These are phyloP conservation scores for Peromyscus leucopus DNA, from an alignment of 2,113 vertebrate genomes.

Conservation along the genomic window DNA sequence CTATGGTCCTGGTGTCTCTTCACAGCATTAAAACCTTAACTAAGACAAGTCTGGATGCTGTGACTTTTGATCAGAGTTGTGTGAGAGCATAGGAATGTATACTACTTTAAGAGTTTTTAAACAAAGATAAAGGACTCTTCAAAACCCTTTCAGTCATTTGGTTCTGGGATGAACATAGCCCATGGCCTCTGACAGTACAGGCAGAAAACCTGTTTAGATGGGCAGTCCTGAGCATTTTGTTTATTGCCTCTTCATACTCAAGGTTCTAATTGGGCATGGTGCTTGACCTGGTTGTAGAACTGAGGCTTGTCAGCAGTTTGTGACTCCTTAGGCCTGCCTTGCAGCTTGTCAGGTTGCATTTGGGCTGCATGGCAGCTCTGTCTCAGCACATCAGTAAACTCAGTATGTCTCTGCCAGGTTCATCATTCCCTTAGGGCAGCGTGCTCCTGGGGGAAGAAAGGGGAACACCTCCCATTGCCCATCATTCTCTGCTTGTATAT, in stretches of 20 bases:
- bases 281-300: constrained; percentile 69
- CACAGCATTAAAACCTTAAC: background rate
- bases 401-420: constrained; percentile 50
- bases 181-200: background rate
- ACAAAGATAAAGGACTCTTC: background rate
- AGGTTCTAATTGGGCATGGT: constrained; percentile 17
- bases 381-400: constrained; percentile 64
- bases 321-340: constrained; percentile 58
- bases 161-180: background rate
- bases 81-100: background rate
- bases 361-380: constrained; percentile 56
- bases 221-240: constrained; percentile 22
- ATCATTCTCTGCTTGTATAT: constrained; percentile 56
- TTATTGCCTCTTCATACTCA: constrained; percentile 52
- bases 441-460: constrained; percentile 40
- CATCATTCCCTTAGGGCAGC: background rate
- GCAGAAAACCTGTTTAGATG: constrained; percentile 38
- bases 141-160: constrained; percentile 49
- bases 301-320: constrained; percentile 65
- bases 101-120: background rate
- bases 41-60: background rate
- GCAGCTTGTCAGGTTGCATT: constrained; percentile 71
- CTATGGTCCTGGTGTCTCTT: background rate
- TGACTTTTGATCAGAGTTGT: constrained; percentile 52
- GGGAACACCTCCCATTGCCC: background rate